A percentile compares a stretch with the other conserved stretches of the same genome.
phyloP scores from a whole-genome alignment of 2,113 vertebrate species.

The Percopsis transmontana region DNA sequence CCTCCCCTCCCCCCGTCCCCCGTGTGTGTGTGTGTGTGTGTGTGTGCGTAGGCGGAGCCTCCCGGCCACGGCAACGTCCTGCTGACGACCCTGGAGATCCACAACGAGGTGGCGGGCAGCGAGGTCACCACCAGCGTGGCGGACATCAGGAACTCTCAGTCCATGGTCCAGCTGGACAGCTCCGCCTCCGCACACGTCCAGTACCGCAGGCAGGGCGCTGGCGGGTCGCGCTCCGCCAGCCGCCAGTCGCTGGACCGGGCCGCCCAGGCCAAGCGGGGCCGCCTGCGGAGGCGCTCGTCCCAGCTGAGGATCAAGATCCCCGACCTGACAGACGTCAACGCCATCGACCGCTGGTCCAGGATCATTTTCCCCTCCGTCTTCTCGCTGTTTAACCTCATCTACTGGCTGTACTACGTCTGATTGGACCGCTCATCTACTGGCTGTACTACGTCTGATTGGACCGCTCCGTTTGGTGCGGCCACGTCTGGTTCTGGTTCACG shows the following conservation, averaged over 20 bases:
- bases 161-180: constrained; percentile 90
- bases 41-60: constrained; percentile 81
- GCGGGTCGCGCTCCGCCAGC: constrained; percentile 74
- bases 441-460: constrained; percentile 87
- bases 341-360: constrained; percentile 95
- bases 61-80: constrained; percentile 89
- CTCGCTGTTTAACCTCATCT: constrained; percentile 95
- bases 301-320: constrained; percentile 97
- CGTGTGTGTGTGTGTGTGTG: too few relatives aligned
- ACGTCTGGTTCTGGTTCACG: constrained; percentile 32
- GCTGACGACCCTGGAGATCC: constrained; percentile 90
- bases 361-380: constrained; percentile 95
- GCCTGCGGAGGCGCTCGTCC: constrained; percentile 89
- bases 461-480: constrained; percentile 2
- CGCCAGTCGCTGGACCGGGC: constrained; percentile 84
- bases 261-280: constrained; percentile 85
- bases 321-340: constrained; percentile 94
- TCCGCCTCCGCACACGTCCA: constrained; percentile 85
- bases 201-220: constrained; percentile 89
- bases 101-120: constrained; percentile 88
- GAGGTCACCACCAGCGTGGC: constrained; percentile 86
- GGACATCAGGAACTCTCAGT: constrained; percentile 90
- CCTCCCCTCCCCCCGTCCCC: too few relatives aligned
- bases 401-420: constrained; percentile 98
- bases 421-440: constrained; percentile 87